Base-by-base conservation (phyloP, 2,797 vertebrate genomes). In the Rhinichthys osculus region DNA sequence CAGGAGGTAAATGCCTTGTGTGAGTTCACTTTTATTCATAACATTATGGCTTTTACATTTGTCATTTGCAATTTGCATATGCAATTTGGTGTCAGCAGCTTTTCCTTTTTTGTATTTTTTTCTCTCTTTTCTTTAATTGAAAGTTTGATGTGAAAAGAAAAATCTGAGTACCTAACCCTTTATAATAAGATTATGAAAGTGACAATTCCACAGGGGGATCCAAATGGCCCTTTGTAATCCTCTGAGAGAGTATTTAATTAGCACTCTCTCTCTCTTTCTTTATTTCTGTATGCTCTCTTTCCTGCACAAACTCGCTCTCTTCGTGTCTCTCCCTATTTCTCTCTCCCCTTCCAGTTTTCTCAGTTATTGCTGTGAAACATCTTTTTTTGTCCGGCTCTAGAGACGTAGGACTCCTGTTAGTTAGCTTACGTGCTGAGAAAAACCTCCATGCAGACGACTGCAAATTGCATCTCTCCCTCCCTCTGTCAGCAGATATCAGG, bases 241-340 rank as follows among this genome's bases (percentile, higher is more conserved):
- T 92, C 90, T 91, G 89, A 89, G 90, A 92, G 91, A 92, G 91
- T 92, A 93, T 94, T 95, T 94, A 94, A 95, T 95, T 95, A 94
- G 91, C 92, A 88, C 85, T 89, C 78, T 81, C 86, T 89, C 89
- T 89, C 84, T 89, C 71, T 16, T 21, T 35, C 74, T 67, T 40
- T 64, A 47, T 74, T 47, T 81, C 13, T 62, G 44, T n/a, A 62
- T 71, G 74, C 57, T 27, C 8, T 70, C 78, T 72, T 70, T 73
- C 35, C 33, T 14, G 50, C 27, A 54, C 69, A 62, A 64, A 33
- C 44, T 62, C 2, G 23, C 42, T 44, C 30, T 69, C 70, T 35
- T 35, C 70, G 5, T 82, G 27, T 66, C 70, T 69, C 78, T 86
- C 27, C 50, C 78, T 52, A 78, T 83, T 64, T 66, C 66, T 81